These are phyloP conservation scores for Eupithecia tripunctaria DNA, from an alignment of 2,888 invertebrate species.

Conservation along the genomic window DNA sequence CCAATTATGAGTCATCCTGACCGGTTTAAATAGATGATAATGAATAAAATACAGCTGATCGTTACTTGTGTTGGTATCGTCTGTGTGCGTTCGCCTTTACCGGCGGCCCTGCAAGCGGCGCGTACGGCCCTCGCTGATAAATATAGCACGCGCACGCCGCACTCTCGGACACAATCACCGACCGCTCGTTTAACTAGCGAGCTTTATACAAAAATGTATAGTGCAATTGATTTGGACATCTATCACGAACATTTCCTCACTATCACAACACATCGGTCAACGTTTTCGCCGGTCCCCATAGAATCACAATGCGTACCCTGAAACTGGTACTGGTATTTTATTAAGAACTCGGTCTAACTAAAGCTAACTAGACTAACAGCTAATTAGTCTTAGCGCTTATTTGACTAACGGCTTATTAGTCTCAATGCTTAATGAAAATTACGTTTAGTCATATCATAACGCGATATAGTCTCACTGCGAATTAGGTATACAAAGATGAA, in stretches of 20 bases:
- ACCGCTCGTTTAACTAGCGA: conserved; percentile 63
- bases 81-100: conserved; percentile 14
- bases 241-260: not conserved
- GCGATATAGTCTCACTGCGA: too few relatives aligned
- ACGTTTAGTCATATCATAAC: too few relatives aligned
- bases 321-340: too few relatives aligned
- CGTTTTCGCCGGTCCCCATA: too few relatives aligned
- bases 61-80: not conserved
- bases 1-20: not conserved
- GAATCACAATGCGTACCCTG: too few relatives aligned
- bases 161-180: conserved; percentile 71
- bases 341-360: too few relatives aligned
- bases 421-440: too few relatives aligned
- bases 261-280: too few relatives aligned
- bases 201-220: conserved; percentile 46
- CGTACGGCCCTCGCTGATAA: conserved; percentile 77
- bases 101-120: conserved; percentile 58
- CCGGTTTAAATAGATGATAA: not conserved
- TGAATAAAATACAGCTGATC: not conserved
- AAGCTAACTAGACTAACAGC: too few relatives aligned
- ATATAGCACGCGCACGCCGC: conserved; percentile 79
- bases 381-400: too few relatives aligned
- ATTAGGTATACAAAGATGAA: too few relatives aligned
- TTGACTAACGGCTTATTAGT: too few relatives aligned
- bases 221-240: conserved; percentile 8